phyloP scores from a whole-genome alignment of 2,113 vertebrate genomes.

The Chamaetylas fuelleborni region DNA sequence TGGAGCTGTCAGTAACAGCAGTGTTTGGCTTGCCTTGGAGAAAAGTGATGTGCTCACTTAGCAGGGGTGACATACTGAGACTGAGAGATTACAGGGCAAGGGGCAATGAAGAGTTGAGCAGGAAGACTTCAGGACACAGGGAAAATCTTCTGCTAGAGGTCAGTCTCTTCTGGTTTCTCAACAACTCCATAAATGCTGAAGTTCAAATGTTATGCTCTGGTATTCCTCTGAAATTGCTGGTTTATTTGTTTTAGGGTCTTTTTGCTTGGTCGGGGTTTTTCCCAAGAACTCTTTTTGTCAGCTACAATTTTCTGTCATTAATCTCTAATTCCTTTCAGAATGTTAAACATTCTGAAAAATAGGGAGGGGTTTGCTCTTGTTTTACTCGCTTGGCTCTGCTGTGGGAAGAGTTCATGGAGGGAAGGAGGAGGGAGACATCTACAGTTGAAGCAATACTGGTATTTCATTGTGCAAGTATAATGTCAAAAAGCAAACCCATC shows the following conservation, averaged over 20 bases:
- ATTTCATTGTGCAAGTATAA: not conserved
- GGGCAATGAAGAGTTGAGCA: not conserved
- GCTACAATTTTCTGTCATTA: not conserved
- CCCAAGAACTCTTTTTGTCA: not conserved
- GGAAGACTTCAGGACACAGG: not conserved
- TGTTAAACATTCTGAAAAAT: not conserved
- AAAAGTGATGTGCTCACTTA: not conserved
- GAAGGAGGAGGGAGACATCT: not conserved
- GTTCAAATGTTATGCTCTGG: not conserved
- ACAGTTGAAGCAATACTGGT: not conserved
- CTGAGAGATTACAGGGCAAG: not conserved
- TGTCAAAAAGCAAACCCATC: not conserved
- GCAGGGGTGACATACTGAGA: not conserved
- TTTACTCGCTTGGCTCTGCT: not conserved
- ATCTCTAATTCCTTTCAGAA: not conserved
- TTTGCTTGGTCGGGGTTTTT: not conserved
- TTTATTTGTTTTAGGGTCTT: not conserved
- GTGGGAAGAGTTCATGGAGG: not conserved
- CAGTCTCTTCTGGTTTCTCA: not conserved
- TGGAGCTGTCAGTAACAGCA: not conserved
- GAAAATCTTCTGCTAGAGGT: not conserved
- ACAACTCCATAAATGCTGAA: not conserved
- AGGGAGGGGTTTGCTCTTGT: not conserved
- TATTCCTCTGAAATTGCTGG: not conserved
- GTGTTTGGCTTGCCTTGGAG: not conserved